Percentiles rank a stretch among this genome's conserved stretches.
phyloP scores from a whole-genome alignment of 1,140 invertebrate genomes.

The Danaus melanippus region DNA sequence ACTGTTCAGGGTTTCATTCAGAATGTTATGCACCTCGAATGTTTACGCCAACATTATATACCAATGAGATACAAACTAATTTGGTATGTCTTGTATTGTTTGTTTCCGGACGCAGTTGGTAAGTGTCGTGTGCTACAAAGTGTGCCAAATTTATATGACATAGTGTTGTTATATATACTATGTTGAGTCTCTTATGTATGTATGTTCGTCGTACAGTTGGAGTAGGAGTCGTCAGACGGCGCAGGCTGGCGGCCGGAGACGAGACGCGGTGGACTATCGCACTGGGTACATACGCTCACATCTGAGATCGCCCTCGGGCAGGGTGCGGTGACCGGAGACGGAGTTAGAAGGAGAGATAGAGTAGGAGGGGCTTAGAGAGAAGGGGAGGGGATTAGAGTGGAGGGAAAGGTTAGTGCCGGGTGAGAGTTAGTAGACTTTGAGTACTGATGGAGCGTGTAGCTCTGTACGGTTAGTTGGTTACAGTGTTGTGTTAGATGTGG shows the following conservation, averaged over 20 bases:
- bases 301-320: conserved; percentile 88
- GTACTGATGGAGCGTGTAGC: too few species aligned
- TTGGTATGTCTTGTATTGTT: neutral
- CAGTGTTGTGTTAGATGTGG: too few species aligned
- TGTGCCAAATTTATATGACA: too few species aligned
- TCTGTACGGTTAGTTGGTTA: too few species aligned
- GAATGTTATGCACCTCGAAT: too few species aligned
- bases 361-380: neutral
- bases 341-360: conserved; percentile 10
- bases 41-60: too few species aligned
- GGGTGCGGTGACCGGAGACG: conserved; percentile 81
- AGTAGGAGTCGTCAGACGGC: conserved; percentile 73
- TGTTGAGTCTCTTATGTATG: neutral
- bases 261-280: conserved; percentile 84
- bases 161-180: neutral
- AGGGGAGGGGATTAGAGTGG: conserved; percentile 3
- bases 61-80: too few species aligned
- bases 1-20: too few species aligned
- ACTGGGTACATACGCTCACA: conserved; percentile 93
- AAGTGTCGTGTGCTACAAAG: too few species aligned
- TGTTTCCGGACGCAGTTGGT: too few species aligned
- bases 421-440: neutral
- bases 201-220: conserved; percentile 41
- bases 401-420: neutral
- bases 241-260: conserved; percentile 70